Percentiles rank a stretch among this genome's conserved stretches.
These are phyloP conservation scores for Ganaspis sp. DNA, from an alignment of 1,140 invertebrate species.

Conservation along the genomic window DNA sequence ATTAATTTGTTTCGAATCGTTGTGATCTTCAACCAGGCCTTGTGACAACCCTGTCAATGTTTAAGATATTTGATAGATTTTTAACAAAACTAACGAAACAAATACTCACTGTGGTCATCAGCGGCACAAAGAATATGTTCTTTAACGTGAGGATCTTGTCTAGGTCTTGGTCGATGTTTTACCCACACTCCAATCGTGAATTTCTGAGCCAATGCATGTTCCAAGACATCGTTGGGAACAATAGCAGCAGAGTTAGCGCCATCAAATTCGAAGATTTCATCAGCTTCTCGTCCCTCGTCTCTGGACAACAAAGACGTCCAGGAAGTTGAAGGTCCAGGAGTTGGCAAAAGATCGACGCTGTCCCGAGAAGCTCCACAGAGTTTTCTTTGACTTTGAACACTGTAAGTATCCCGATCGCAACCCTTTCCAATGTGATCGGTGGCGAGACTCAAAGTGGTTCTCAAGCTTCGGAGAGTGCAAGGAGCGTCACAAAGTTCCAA, in stretches of 20 bases:
- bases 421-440: conserved; percentile 92
- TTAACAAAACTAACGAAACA: too few species aligned
- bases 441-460: conserved; percentile 82
- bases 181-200: conserved; percentile 96
- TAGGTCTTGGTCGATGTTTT: conserved; percentile 85
- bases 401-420: conserved; percentile 95
- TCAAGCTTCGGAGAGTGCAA: conserved; percentile 81
- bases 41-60: too few species aligned
- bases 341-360: conserved; percentile 90
- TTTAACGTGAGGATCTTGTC: conserved; percentile 90
- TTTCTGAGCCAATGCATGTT: conserved; percentile 85
- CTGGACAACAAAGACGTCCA: conserved; percentile 92
- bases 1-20: too few species aligned
- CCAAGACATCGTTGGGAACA: conserved; percentile 84
- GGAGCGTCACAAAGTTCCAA: conserved; percentile 92
- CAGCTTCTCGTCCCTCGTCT: conserved; percentile 92
- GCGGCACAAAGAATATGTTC: conserved; percentile 97
- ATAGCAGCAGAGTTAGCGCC: conserved; percentile 90
- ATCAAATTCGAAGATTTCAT: conserved; percentile 97
- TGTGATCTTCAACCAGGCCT: too few species aligned
- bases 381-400: conserved; percentile 91
- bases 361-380: conserved; percentile 85
- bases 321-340: conserved; percentile 85
- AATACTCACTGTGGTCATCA: conserved; percentile 93
- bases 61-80: too few species aligned